These are phyloP conservation scores for Champsocephalus esox DNA, from an alignment of 2,797 vertebrate species.

Conservation along the genomic window DNA sequence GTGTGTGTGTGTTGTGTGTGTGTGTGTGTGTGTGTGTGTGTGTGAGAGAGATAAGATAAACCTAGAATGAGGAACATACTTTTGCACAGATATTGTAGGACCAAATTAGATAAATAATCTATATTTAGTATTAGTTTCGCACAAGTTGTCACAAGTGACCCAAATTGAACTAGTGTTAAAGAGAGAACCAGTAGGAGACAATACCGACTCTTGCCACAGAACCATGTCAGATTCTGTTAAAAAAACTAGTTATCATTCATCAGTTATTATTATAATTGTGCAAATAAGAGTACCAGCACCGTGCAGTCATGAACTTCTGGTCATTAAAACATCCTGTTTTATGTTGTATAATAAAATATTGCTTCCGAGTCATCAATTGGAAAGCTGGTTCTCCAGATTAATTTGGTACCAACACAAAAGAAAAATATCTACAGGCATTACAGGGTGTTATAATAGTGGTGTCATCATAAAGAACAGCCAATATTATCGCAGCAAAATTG, in stretches of 20 bases:
- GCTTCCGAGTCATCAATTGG: not conserved
- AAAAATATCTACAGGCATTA: not conserved
- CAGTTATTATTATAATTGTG: not conserved
- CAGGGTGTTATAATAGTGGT: not conserved
- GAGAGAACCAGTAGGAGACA: not conserved
- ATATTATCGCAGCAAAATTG: not conserved
- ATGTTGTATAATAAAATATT: not conserved
- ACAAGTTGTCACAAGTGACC: not conserved
- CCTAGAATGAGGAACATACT: not conserved
- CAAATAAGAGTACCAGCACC: not conserved
- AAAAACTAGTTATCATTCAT: not conserved
- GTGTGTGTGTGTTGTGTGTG: conserved; percentile 2
- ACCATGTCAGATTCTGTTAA: not conserved
- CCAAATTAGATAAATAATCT: too few relatives aligned
- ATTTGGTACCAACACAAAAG: conserved; percentile 11
- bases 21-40: not conserved
- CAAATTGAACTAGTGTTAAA: not conserved
- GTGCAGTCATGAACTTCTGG: not conserved
- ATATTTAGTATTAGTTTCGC: not conserved
- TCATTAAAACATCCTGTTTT: not conserved
- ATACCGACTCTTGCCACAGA: too few relatives aligned
- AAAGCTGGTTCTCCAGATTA: not conserved
- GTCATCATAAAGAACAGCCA: not conserved
- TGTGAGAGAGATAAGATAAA: not conserved
- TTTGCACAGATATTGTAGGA: too few relatives aligned